Base-by-base conservation (phyloP, 1,140 invertebrate species). In the Drosophila subpulchrella region DNA sequence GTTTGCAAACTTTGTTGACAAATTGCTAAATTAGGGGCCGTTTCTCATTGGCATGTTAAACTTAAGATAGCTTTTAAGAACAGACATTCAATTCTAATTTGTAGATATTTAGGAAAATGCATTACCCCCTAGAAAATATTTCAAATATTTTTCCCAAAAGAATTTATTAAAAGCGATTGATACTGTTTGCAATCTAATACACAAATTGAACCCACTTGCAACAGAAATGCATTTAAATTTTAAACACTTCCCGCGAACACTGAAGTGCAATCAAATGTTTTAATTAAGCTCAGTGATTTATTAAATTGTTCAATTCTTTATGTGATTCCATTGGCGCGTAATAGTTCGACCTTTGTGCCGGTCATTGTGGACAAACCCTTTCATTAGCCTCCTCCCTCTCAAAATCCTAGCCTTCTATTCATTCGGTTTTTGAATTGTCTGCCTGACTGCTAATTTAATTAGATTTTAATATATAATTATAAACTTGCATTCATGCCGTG, bases 381-480 rank as follows among this genome's bases (percentile, higher is more conserved):
- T 17, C 12, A 13, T 15, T 11, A 4, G 27, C n/a, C 27, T 3
- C 27, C 3, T 10, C 41, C 54, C 15, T 10, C 30, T 41, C 17
- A 24, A n/a, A n/a, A 44, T 34, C 32, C 32, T 73, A 46, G n/a
- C 0, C 8, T 34, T 34, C 32, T 15, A 46, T 74, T 57, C 54
- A 75, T 50, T 44, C 59, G 68, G 60, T 61, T 89, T 79, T 67
- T 77, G 72, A 80, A 77, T 89, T 88, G 63, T 63, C 72, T 60
- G 76, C 38, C 63, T 54, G 67, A 60, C 72, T 59, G 76, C 76
- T 88, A 84, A 88, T 88, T 88, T 89, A 89, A 88, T 88, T 89
- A 84, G 84, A 84, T 89, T 89, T 88, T 70, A 88, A 88, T 89
- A 74, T 83, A 78, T 89, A 80, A 84, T 88, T 77, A 66, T 60